phyloP scores from a whole-genome alignment of 30 jellyfish, hydroid and myxozoan genomes.

The Rhopilema esculentum region DNA sequence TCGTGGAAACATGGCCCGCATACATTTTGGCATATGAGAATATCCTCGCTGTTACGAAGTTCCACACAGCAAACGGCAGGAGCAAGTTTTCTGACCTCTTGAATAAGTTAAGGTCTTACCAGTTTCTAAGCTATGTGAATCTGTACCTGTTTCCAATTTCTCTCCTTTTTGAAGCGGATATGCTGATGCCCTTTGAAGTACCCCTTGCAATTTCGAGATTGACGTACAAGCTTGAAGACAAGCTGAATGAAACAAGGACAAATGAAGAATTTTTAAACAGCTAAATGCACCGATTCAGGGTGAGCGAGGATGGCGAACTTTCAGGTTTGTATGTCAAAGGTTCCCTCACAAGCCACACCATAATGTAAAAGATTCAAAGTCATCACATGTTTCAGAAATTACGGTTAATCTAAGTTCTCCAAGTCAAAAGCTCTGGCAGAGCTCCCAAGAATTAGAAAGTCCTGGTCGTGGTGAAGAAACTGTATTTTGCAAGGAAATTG shows the following conservation, averaged over 20 bases:
- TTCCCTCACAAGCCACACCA: too few species aligned
- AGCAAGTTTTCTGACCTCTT: background rate
- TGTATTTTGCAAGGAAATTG: conserved; percentile 7
- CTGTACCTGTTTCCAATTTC: background rate
- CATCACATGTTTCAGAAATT: conserved; percentile 9
- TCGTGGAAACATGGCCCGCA: conserved; percentile 67
- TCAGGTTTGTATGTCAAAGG: conserved; percentile 42
- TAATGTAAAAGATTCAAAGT: background rate
- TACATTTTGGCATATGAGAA: conserved; percentile 58
- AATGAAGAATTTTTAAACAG: background rate
- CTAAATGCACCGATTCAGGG: too few species aligned
- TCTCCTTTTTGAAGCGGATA: background rate
- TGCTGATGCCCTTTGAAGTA: background rate
- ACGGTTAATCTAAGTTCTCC: conserved; percentile 34
- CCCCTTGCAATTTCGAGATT: background rate
- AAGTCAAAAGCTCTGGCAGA: conserved; percentile 27
- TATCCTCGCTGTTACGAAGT: conserved; percentile 20
- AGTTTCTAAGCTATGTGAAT: background rate
- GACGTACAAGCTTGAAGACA: background rate
- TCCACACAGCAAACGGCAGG: background rate
- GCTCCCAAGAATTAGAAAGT: conserved; percentile 9
- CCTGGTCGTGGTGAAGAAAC: background rate
- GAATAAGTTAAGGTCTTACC: background rate
- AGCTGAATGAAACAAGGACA: background rate
- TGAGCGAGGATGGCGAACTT: conserved; percentile 36